phyloP scores from a whole-genome alignment of 2,113 vertebrate species.

The Cisticola juncidis region DNA sequence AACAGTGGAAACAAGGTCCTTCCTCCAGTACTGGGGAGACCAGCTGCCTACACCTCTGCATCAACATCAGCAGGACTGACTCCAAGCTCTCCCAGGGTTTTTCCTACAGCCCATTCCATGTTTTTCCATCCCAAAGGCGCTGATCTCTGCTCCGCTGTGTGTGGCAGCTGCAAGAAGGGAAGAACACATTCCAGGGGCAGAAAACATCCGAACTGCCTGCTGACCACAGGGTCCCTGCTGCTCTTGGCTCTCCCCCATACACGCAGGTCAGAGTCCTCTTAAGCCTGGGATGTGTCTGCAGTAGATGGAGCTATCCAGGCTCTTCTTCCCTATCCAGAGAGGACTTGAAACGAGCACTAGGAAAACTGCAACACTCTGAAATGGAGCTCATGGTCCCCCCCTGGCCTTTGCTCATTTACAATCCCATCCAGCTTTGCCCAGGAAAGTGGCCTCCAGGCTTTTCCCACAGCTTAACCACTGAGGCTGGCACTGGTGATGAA shows the following conservation, averaged over 20 bases:
- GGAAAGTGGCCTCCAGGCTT: neutral
- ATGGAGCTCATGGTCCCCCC: neutral
- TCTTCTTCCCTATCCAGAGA: neutral
- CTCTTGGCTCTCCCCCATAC: neutral
- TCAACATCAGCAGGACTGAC: neutral
- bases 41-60: neutral
- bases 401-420: neutral
- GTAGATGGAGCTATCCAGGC: neutral
- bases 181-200: neutral
- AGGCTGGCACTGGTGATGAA: neutral
- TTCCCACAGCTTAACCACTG: neutral
- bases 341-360: neutral
- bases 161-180: neutral
- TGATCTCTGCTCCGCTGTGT: neutral
- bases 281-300: neutral
- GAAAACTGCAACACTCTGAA: neutral
- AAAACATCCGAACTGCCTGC: neutral
- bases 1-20: neutral
- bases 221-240: neutral
- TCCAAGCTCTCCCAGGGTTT: conserved; percentile 10
- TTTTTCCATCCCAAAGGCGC: neutral
- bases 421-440: neutral
- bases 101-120: neutral
- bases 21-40: neutral
- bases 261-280: neutral